Conservation (phyloP, 2,113 vertebrate species). For the Verasper variegatus region DNA sequence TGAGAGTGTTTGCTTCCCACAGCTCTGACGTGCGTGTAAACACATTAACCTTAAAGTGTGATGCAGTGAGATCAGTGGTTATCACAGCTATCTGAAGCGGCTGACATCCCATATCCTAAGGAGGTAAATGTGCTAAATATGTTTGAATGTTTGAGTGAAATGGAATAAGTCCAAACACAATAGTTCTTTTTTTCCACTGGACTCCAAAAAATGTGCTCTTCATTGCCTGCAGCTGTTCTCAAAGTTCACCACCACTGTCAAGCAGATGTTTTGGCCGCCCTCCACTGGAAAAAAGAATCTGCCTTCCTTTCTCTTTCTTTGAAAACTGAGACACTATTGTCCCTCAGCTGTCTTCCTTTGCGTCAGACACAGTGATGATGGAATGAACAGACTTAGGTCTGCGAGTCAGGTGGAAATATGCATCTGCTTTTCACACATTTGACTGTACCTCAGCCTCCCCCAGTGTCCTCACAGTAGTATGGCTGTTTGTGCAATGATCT, state of each 20-base stretch:
- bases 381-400: conserved; percentile 1
- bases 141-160: not conserved
- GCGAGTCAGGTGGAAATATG: not conserved
- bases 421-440: not conserved
- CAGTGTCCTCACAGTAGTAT: not conserved
- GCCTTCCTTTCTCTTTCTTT: not conserved
- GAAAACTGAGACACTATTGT: not conserved
- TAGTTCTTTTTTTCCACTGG: not conserved
- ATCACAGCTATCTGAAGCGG: not conserved
- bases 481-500: conserved; percentile 26
- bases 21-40: not conserved
- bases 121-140: not conserved
- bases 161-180: conserved; percentile 2
- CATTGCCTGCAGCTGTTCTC: conserved; percentile 21
- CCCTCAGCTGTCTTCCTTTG: not conserved
- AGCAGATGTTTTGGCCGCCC: conserved; percentile 43
- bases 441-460: not conserved
- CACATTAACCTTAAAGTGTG: conserved; percentile 1
- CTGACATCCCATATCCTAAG: not conserved
- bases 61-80: not conserved
- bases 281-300: conserved; percentile 1
- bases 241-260: conserved; percentile 16
- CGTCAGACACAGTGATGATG: not conserved
- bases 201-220: conserved; percentile 3
- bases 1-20: not conserved